phyloP scores from a whole-genome alignment of 2,113 vertebrate species.

The Leucopsar rothschildi region DNA sequence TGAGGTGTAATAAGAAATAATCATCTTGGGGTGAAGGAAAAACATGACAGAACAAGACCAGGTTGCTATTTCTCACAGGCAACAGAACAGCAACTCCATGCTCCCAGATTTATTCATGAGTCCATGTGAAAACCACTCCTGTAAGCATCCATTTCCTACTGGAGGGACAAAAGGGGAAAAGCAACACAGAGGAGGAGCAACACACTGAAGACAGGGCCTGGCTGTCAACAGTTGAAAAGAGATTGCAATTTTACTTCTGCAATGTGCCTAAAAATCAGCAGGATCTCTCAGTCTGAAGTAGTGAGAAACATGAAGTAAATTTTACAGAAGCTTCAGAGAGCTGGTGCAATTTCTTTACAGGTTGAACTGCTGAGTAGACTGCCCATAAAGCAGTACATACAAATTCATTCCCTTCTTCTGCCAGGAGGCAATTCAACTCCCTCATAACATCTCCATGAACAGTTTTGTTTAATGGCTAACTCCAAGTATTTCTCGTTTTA shows the following conservation, averaged over 20 bases:
- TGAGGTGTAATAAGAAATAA: neutral
- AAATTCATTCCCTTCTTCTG: neutral
- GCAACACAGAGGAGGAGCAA: neutral
- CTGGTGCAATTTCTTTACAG: neutral
- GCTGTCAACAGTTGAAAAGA: neutral
- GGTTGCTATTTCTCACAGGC: neutral
- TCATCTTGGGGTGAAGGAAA: neutral
- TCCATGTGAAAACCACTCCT: neutral
- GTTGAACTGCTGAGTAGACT: neutral
- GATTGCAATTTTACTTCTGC: neutral
- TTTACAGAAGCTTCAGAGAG: neutral
- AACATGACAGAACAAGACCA: neutral
- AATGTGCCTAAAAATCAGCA: neutral
- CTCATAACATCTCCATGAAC: neutral
- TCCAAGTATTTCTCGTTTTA: neutral
- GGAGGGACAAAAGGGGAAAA: neutral
- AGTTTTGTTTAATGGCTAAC: neutral
- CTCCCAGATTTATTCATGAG: neutral
- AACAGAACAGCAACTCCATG: neutral
- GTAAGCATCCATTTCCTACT: fast-evolving
- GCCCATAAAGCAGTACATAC: neutral
- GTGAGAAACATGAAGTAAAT: neutral
- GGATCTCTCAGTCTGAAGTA: fast-evolving
- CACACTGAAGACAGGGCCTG: neutral
- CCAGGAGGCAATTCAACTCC: neutral